Evolutionary conservation across 2,888 invertebrate genomes (phyloP).

Genomic region (Ophion slaviceki): DNA sequence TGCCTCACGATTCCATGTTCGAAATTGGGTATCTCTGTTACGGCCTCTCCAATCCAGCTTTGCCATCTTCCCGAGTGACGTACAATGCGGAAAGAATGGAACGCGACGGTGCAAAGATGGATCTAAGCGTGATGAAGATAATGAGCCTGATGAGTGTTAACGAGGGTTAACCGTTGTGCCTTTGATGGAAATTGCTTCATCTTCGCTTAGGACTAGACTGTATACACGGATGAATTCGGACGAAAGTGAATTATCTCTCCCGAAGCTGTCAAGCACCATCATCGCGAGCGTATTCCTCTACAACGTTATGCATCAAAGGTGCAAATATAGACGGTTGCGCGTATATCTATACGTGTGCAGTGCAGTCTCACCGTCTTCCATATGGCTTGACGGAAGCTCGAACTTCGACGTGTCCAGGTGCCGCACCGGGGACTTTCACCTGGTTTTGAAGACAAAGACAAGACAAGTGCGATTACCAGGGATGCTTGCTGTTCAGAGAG

Average conservation of each 20-base stretch:
- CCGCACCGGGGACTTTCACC: slow-evolving; percentile 52
- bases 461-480: slow-evolving; percentile 36
- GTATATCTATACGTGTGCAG: not conserved
- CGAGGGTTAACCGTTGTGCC: slow-evolving; percentile 46
- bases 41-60: not conserved
- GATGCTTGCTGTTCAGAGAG: slow-evolving; percentile 26
- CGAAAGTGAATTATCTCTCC: slow-evolving; percentile 27
- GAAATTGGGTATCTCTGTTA: not conserved
- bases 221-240: not conserved
- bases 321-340: not conserved
- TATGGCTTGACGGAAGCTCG: slow-evolving; percentile 34
- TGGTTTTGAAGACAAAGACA: slow-evolving; percentile 54
- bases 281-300: slow-evolving; percentile 40
- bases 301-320: slow-evolving; percentile 3
- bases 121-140: slow-evolving; percentile 27
- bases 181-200: slow-evolving; percentile 32
- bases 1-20: not conserved
- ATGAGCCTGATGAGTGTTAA: slow-evolving; percentile 49
- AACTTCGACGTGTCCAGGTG: slow-evolving; percentile 34
- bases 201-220: not conserved
- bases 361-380: not conserved
- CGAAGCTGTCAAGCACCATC: slow-evolving; percentile 8
- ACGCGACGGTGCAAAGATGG: not conserved
- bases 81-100: slow-evolving; percentile 4
- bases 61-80: not conserved